Conservation (phyloP, 2,888 invertebrate genomes). For the Scelioninae gen. 1 region DNA sequence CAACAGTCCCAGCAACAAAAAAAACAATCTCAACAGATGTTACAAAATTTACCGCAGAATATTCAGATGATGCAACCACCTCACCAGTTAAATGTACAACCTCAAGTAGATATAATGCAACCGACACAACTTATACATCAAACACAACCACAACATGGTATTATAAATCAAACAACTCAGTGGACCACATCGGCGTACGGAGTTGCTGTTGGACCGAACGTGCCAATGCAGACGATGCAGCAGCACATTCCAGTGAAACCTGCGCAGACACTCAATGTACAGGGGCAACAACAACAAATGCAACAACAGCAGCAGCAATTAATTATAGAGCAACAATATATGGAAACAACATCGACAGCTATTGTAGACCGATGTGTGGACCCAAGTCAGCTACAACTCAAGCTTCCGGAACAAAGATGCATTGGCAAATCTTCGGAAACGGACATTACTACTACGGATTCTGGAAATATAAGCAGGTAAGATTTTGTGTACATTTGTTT, state of each 20-base stretch:
- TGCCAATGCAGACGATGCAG: conserved; percentile 44
- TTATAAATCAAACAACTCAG: conserved; percentile 71
- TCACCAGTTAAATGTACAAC: conserved; percentile 69
- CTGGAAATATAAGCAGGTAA: conserved; percentile 77
- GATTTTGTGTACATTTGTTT: no score
- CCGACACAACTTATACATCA: conserved; percentile 51
- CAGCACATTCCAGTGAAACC: conserved; percentile 58
- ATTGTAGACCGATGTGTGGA: conserved; percentile 71
- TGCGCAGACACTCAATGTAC: conserved; percentile 73
- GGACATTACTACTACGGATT: conserved; percentile 75
- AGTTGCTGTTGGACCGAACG: conserved; percentile 44
- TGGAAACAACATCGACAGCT: conserved; percentile 52
- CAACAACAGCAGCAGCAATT: conserved; percentile 70
- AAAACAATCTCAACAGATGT: conserved; percentile 66
- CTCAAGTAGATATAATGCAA: conserved; percentile 56
- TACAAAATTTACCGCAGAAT: conserved; percentile 64
- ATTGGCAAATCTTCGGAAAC: conserved; percentile 71
- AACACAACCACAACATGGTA: conserved; percentile 24
- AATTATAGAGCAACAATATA: conserved; percentile 53
- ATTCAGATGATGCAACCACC: conserved; percentile 62
- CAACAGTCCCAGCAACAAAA: conserved; percentile 66
- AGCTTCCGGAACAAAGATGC: conserved; percentile 76
- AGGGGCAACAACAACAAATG: conserved; percentile 73
- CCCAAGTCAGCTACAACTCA: conserved; percentile 77
- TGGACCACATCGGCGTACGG: conserved; percentile 66